Evolutionary conservation across 1,140 invertebrate species (phyloP), one percentile per base, ranked within the genome.

Genomic region (Monomorium pharaonis): DNA sequence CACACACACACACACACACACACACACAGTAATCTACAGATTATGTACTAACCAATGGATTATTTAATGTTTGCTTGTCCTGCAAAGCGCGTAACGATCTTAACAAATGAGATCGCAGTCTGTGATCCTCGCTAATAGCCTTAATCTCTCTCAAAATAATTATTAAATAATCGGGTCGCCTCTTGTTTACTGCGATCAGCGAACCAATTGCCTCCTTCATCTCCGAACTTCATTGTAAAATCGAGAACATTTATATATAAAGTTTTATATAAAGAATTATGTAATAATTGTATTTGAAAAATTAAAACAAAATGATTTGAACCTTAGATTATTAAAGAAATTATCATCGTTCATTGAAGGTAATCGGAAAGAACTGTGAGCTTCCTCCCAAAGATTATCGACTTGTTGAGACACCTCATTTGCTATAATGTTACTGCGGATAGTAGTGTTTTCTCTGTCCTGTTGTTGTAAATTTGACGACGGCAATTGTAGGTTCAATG

Each of bases 181-280:
- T 96, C 92, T 97, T 96, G 92, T 97, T 97, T 1, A 96, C 96
- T 1, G 96, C 96, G 42, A 98, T 96, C 16, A 97, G 93, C 3
- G 96, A 96, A n/a, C 96, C 96, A 1, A 97, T 95, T 91, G 97
- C 96, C 16, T 97, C 96, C 90, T 88, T 91, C 90, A 93, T 89
- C 78, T 94, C 93, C 18, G 84, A 83, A 49, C 92, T 86, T 51
- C 0, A 21, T 60, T 58, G 60, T 58, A 69, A 84, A 67, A 56
- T 58, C n/a, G 3, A 21, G 14, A 74, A 74, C 10, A 67, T 72
- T 72, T 21, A 54, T 51, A 51, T 70, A 14, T 44, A 33, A 76
- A 21, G 1, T 33, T 56, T 37, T 42, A 3, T 49, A 30, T 49
- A 49, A 65, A 33, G 30, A n/a, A 49, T 0, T 33, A 78, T 9